Percentiles rank a stretch among this genome's conserved stretches.
Conservation (phyloP, 1,140 invertebrate species). For the Cepaea nemoralis region DNA sequence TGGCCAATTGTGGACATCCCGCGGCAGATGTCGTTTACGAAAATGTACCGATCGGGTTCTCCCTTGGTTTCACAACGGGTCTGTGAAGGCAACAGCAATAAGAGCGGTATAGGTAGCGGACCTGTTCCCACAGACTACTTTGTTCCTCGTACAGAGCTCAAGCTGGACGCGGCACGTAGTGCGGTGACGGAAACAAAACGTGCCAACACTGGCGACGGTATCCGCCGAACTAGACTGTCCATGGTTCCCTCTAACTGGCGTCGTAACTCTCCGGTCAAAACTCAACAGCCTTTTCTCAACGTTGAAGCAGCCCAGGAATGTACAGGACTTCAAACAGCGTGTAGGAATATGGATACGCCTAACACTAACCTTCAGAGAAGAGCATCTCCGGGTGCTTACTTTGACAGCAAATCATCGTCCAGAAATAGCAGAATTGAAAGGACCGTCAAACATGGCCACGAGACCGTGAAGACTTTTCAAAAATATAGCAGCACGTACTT, state of each 20-base stretch:
- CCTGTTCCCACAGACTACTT: not conserved
- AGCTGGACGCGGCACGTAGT: not conserved
- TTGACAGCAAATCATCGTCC: not conserved
- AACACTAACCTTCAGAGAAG: not conserved
- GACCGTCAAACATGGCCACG: not conserved
- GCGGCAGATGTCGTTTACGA: not conserved
- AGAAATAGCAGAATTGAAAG: not conserved
- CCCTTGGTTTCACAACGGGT: not conserved
- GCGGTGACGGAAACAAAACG: not conserved
- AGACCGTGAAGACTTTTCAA: not conserved
- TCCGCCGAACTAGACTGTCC: not conserved
- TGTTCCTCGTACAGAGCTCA: not conserved
- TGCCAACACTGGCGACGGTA: not conserved
- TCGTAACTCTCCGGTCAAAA: not conserved
- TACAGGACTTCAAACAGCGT: too few species aligned
- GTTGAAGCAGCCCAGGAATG: not conserved
- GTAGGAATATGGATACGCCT: not conserved
- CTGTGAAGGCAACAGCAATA: not conserved
- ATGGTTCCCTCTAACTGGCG: not conserved
- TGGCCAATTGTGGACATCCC: not conserved
- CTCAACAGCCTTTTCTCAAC: not conserved
- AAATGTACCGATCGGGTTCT: not conserved
- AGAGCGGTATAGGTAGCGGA: not conserved
- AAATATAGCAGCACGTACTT: not conserved
- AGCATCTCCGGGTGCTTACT: not conserved